phyloP scores from a whole-genome alignment of 2,113 vertebrate species.

The Antechinus stuartii region DNA sequence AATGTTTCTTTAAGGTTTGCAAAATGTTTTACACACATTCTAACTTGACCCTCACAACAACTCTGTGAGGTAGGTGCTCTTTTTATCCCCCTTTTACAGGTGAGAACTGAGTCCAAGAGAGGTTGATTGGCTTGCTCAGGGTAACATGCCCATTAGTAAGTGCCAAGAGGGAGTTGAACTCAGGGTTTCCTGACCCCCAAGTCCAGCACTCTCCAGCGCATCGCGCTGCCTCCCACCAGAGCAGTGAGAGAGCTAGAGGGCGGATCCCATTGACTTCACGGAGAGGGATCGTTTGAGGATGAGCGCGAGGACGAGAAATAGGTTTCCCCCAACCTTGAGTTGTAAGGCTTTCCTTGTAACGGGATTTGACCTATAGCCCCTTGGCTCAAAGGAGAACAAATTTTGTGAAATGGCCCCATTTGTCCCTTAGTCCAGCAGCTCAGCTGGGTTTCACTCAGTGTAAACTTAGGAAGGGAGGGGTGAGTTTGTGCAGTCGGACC shows the following conservation, averaged over 20 bases:
- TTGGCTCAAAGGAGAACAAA: constrained; percentile 48
- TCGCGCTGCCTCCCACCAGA: not conserved
- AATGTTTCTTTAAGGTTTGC: not conserved
- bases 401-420: constrained; percentile 10
- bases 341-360: constrained; percentile 50
- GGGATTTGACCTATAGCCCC: constrained; percentile 74
- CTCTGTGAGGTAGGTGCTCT: not conserved
- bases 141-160: not conserved
- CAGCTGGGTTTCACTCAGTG: constrained; percentile 7
- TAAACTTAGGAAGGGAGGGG: not conserved
- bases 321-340: not conserved
- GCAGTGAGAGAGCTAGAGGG: not conserved
- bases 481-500: not conserved
- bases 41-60: not conserved
- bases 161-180: not conserved
- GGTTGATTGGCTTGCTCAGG: not conserved
- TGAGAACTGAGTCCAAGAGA: not conserved
- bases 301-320: not conserved
- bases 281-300: not conserved
- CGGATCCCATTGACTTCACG: not conserved
- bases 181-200: not conserved
- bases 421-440: constrained; percentile 48
- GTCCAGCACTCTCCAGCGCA: not conserved
- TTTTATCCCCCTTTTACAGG: not conserved
- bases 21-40: not conserved